A percentile compares a stretch with the other conserved stretches of the same genome.
Evolutionary conservation across 2,797 vertebrate species (phyloP).

Genomic region (Amniataba percoides): DNA sequence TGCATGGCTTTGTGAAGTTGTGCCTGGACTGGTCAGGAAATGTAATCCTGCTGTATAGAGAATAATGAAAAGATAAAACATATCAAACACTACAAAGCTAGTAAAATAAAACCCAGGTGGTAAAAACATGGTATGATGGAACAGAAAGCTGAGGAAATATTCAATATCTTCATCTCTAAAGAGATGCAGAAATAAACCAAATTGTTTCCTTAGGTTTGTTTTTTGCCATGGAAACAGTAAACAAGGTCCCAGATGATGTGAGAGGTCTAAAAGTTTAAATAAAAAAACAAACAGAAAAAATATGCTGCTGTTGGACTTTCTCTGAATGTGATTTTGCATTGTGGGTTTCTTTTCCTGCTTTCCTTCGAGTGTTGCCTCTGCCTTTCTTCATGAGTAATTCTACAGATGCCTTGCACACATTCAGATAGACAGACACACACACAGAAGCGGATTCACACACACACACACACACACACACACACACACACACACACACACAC

Average conservation of each 20-base stretch:
- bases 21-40: neutral
- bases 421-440: constrained; percentile 7
- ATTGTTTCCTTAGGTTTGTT: neutral
- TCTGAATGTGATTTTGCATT: constrained; percentile 1
- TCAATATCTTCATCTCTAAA: neutral
- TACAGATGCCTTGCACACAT: constrained; percentile 1
- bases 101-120: neutral
- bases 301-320: neutral
- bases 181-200: too few relatives aligned
- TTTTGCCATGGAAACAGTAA: neutral
- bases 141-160: too few relatives aligned
- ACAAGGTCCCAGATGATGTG: neutral
- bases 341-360: neutral
- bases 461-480: constrained; percentile 10
- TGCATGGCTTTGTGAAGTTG: neutral
- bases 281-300: neutral
- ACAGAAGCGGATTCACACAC: neutral
- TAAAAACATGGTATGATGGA: neutral
- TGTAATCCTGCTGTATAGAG: neutral
- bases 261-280: neutral
- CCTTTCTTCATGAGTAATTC: constrained; percentile 17
- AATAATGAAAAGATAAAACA: too few relatives aligned
- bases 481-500: constrained; percentile 10
- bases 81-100: neutral
- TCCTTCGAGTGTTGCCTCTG: neutral